Conservation (phyloP, 2,797 vertebrate genomes). For the Syngnathus acus region DNA sequence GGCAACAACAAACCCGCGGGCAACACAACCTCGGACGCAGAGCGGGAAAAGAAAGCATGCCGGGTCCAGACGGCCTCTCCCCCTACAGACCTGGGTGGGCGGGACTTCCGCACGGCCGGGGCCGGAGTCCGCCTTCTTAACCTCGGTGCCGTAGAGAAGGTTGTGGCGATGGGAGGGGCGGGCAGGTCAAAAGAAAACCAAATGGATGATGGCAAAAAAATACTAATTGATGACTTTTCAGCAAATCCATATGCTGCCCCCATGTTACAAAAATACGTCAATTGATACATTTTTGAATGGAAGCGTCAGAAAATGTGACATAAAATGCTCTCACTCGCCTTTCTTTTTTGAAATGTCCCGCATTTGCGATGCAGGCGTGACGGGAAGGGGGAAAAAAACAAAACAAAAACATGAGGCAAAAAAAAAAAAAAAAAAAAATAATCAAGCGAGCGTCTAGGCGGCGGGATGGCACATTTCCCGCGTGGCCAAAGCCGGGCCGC, state of each 20-base stretch:
- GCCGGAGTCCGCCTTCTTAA: slow-evolving; percentile 71
- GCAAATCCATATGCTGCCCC: not conserved
- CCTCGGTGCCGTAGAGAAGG: slow-evolving; percentile 68
- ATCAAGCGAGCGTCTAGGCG: slow-evolving; percentile 45
- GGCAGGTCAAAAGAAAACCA: slow-evolving; percentile 53
- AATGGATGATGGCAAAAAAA: slow-evolving; percentile 74
- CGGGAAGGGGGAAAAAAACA: not conserved
- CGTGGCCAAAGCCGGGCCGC: slow-evolving; percentile 21
- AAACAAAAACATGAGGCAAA: not conserved
- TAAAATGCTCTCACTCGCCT: no score
- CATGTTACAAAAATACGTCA: no score
- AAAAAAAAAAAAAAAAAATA: no score
- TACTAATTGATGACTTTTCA: not conserved
- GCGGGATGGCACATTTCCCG: slow-evolving; percentile 82
- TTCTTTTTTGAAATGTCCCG: not conserved
- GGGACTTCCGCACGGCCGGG: slow-evolving; percentile 46
- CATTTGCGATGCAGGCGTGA: not conserved
- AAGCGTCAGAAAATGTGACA: no score
- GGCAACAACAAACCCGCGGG: slow-evolving; percentile 11
- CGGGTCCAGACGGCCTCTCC: slow-evolving; percentile 45
- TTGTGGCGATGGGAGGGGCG: slow-evolving; percentile 49
- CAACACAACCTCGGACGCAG: slow-evolving; percentile 4
- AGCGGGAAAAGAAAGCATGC: slow-evolving; percentile 34
- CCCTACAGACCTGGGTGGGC: slow-evolving; percentile 78
- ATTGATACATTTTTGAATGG: no score